Conservation (phyloP, 2,113 vertebrate species). For the Cebus imitator region DNA sequence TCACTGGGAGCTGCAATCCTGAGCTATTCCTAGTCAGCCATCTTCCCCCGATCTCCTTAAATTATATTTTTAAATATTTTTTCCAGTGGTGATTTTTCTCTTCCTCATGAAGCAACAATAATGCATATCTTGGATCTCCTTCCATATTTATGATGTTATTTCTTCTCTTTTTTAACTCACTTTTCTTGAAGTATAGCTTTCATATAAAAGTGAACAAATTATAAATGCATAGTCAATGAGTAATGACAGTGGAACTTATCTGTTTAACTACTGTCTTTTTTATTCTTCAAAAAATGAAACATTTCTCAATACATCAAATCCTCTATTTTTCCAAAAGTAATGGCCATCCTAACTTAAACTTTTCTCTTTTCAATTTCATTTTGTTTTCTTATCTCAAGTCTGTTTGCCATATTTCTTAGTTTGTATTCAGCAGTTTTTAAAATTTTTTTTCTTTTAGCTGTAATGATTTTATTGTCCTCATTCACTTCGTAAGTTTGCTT, state of each 20-base stretch:
- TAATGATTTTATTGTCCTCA: neutral
- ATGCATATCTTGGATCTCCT: neutral
- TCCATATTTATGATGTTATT: neutral
- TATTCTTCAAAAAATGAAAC: neutral
- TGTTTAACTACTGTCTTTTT: neutral
- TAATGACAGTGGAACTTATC: neutral
- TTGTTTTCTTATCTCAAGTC: neutral
- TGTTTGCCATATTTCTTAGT: neutral
- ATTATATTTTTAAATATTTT: neutral
- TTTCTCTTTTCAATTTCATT: neutral
- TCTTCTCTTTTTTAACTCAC: neutral
- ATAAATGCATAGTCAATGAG: neutral
- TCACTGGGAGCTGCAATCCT: too few relatives aligned
- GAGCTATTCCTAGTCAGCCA: too few relatives aligned
- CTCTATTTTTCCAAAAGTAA: neutral
- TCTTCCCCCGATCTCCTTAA: neutral
- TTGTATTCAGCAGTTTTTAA: neutral
- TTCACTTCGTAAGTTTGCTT: neutral
- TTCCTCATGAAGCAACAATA: neutral
- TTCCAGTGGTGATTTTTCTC: neutral
- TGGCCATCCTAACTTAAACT: neutral
- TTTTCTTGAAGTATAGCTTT: neutral
- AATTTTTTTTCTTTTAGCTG: neutral
- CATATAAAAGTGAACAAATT: neutral
- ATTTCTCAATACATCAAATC: neutral